These are phyloP conservation scores for Leuctra nigra DNA, from an alignment of 2,888 invertebrate genomes.

Conservation along the genomic window DNA sequence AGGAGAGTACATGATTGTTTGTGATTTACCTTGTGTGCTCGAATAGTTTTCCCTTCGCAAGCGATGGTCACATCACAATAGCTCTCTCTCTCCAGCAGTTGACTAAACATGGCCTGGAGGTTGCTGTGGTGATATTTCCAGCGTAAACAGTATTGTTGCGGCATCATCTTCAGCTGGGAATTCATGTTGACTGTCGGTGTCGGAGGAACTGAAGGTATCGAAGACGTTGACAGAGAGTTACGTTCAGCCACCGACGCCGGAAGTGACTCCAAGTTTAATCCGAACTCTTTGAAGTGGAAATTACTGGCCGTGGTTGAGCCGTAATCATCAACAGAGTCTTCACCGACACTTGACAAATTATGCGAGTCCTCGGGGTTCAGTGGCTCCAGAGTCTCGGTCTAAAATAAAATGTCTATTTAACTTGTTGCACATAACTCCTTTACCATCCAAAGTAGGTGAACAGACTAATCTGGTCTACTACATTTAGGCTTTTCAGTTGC, in stretches of 20 bases:
- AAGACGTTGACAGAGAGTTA: too few relatives aligned
- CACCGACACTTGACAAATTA: not conserved
- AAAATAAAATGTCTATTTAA: not conserved
- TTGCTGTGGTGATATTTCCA: slow-evolving; percentile 93
- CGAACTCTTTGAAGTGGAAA: too few relatives aligned
- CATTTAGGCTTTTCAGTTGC: too few relatives aligned
- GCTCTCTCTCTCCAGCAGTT: slow-evolving; percentile 76
- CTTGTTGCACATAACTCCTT: not conserved
- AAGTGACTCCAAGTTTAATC: not conserved
- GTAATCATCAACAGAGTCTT: not conserved
- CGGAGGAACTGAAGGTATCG: too few relatives aligned
- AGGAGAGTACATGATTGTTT: too few relatives aligned
- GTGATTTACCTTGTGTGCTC: slow-evolving; percentile 57
- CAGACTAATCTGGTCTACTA: too few relatives aligned
- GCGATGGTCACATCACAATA: slow-evolving; percentile 88
- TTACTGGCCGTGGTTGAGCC: too few relatives aligned
- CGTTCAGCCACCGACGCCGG: not conserved
- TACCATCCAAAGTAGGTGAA: too few relatives aligned
- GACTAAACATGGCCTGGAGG: slow-evolving; percentile 83
- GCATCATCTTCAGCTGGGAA: slow-evolving; percentile 51
- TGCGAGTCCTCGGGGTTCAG: not conserved
- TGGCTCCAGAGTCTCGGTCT: not conserved
- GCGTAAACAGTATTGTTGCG: slow-evolving; percentile 85
- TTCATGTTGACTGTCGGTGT: too few relatives aligned
- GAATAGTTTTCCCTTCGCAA: slow-evolving; percentile 72